Base-by-base conservation (phyloP, 1,140 invertebrate species). In the Saccostrea echinata region DNA sequence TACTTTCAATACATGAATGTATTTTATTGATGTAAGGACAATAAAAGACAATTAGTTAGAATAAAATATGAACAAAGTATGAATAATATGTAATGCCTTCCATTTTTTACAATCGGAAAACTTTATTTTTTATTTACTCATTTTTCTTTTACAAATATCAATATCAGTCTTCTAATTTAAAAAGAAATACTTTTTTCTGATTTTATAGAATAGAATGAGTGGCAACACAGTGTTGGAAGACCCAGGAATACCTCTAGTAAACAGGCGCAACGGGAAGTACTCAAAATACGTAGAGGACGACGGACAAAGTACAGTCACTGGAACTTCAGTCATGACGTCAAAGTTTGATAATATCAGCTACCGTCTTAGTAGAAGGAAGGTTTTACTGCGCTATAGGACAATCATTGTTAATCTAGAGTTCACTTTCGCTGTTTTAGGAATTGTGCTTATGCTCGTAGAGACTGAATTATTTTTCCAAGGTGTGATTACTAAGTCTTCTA, bases 401-500 rank as follows among this genome's bases (percentile, higher is more conserved):
- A 85, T 90, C 51, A 88, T 93, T 33, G 92, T 93, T 3, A 92
- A 94, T 86, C 61, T 94, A 12, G 91, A 92, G 64, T 91, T 93
- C 51, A 64, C 87, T 21, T 87, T 93, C 33, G 94, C 93, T 11
- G 51, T 93, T 12, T n/a, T 93, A 4, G 94, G 94, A 35, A 93
- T 95, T 33, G 81, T 92, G 18, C 71, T 95, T 21, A 95, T 95
- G 94, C 82, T 95, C 8, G 87, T 94, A 0, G 93, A 94, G 51
- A 94, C 92, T 18, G 94, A 95, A 88, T 84, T 94, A 30, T 91
- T 90, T 33, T 89, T 91, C 61, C 84, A 88, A 80, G 88, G 89
- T 13, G 87, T 90, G 6, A 90, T 92, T 16, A 86, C 84, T 4
- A 94, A 93, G 84, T 30, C 68, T 3, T 82, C 87, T 13, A 27